Evolutionary conservation across 2,888 invertebrate genomes (phyloP).

Genomic region (Dryadula phaetusa): DNA sequence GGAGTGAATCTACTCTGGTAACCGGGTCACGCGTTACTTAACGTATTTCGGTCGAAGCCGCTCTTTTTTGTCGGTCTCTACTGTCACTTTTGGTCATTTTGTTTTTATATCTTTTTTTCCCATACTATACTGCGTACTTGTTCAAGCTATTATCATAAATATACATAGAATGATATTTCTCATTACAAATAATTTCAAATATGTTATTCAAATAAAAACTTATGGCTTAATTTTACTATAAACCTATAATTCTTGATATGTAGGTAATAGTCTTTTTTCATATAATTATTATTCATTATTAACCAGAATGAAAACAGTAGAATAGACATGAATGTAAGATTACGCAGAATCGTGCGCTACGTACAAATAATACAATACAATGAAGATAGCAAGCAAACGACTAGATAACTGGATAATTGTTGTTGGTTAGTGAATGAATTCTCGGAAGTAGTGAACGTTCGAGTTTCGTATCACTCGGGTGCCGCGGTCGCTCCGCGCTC

Average conservation of each 20-base stretch:
- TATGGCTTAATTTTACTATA: not conserved
- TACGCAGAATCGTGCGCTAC: conserved; percentile 51
- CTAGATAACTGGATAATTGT: conserved; percentile 66
- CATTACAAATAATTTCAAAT: not conserved
- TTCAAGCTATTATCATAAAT: not conserved
- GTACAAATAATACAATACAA: conserved; percentile 51
- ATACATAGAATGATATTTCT: not conserved
- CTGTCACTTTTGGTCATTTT: conserved; percentile 33
- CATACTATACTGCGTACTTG: conserved; percentile 10
- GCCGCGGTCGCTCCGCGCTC: conserved; percentile 46
- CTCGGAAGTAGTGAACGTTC: conserved; percentile 71
- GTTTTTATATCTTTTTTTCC: conserved; percentile 24
- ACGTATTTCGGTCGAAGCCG: conserved; percentile 37
- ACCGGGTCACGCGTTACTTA: conserved; percentile 50
- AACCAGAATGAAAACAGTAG: conserved; percentile 39
- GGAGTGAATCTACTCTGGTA: conserved; percentile 46
- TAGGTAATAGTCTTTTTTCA: conserved; percentile 21
- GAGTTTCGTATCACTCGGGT: conserved; percentile 60
- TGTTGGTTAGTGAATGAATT: conserved; percentile 70
- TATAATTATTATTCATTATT: conserved; percentile 38
- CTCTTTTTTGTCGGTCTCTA: conserved; percentile 34
- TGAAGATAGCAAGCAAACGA: conserved; percentile 57
- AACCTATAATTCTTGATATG: not conserved
- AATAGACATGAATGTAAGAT: conserved; percentile 46
- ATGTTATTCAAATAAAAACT: not conserved